A percentile compares a stretch with the other conserved stretches of the same genome.
Conservation (phyloP, 1,140 invertebrate species). For the Heliconius congener region DNA sequence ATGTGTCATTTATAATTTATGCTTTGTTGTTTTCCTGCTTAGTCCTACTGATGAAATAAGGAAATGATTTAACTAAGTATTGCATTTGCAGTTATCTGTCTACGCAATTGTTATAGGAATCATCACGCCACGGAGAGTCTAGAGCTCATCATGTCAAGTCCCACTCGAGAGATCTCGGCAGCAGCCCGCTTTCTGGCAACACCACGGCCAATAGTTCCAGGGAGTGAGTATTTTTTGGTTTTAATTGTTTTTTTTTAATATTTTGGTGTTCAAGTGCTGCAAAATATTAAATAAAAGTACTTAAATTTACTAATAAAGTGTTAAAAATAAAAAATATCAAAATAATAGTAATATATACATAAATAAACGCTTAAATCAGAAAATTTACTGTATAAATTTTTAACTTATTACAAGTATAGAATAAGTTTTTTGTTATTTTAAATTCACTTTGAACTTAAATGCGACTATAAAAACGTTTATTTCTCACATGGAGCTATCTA, state of each 20-base stretch:
- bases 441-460: background rate
- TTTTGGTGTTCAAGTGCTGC: background rate
- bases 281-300: background rate
- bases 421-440: no score
- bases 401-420: no score
- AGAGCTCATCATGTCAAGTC: conserved; percentile 73
- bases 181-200: conserved; percentile 64
- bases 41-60: background rate
- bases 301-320: no score
- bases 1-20: background rate
- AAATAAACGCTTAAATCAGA: no score
- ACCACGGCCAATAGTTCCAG: conserved; percentile 64
- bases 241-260: background rate
- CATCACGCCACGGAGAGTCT: conserved; percentile 68
- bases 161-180: conserved; percentile 73
- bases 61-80: background rate
- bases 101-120: conserved; percentile 58
- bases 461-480: background rate
- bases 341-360: no score
- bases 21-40: conserved; percentile 1
- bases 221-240: conserved; percentile 56
- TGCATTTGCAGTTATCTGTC: background rate
- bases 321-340: no score
- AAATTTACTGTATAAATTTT: no score
- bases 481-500: background rate